Percentiles rank a stretch among this genome's conserved stretches.
These are phyloP conservation scores for Halictus rubicundus DNA, from an alignment of 1,140 invertebrate species.

Conservation along the genomic window DNA sequence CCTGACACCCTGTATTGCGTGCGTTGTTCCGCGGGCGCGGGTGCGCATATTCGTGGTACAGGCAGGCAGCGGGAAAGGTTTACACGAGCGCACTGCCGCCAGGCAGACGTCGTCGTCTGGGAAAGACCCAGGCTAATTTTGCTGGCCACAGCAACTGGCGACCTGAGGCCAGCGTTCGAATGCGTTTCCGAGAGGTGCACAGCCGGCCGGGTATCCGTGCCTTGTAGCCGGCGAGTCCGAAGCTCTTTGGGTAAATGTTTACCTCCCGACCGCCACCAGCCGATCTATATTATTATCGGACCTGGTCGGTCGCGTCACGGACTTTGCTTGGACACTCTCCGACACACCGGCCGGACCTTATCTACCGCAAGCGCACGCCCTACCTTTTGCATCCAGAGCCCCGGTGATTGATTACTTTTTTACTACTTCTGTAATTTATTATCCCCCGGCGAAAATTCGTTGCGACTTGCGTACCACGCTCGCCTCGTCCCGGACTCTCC, in stretches of 20 bases:
- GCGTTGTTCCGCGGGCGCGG: not conserved
- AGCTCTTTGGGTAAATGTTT: slow-evolving; percentile 51
- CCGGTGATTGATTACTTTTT: not conserved
- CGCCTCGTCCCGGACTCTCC: not conserved
- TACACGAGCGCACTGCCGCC: slow-evolving; percentile 36
- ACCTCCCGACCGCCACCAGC: slow-evolving; percentile 12
- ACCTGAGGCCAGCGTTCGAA: slow-evolving; percentile 43
- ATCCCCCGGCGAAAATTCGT: not conserved
- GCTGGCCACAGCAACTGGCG: slow-evolving; percentile 51
- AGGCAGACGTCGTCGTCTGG: slow-evolving; percentile 64
- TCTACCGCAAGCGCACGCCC: not conserved
- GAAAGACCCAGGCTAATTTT: slow-evolving; percentile 72
- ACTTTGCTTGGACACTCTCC: slow-evolving; percentile 18
- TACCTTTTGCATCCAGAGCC: not conserved
- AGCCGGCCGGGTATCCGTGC: slow-evolving; percentile 38
- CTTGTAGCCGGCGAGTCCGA: slow-evolving; percentile 24
- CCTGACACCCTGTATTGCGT: not conserved
- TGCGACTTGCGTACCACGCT: too few species aligned
- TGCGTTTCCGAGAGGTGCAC: slow-evolving; percentile 50
- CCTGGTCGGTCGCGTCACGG: not conserved
- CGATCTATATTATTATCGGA: slow-evolving; percentile 35
- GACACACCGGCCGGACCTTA: not conserved
- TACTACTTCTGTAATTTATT: not conserved
- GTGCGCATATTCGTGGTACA: slow-evolving; percentile 38
- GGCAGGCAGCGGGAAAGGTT: slow-evolving; percentile 40